phyloP scores from a whole-genome alignment of 1,140 invertebrate species.

The Drosophila subpulchrella region DNA sequence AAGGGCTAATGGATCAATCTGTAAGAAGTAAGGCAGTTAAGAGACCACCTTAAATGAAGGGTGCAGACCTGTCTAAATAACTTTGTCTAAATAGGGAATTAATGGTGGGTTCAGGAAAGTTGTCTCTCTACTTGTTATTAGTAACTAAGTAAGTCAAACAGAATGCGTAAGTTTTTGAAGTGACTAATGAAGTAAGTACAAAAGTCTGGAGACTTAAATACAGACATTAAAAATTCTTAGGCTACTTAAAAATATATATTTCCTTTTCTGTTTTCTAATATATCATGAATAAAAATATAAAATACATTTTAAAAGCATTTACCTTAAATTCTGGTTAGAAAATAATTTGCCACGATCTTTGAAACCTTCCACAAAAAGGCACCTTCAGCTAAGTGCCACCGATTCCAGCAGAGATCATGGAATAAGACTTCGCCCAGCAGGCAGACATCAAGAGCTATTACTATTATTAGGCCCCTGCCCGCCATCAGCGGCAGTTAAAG shows the following conservation, averaged over 20 bases:
- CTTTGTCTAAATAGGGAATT: background rate
- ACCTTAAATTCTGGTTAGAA: background rate
- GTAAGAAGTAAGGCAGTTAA: conserved; percentile 4
- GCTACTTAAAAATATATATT: background rate
- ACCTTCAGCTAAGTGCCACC: conserved; percentile 1
- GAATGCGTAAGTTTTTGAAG: background rate
- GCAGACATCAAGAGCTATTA: conserved; percentile 63
- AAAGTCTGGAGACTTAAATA: background rate
- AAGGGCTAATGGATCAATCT: conserved; percentile 53
- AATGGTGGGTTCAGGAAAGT: background rate
- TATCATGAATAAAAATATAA: background rate
- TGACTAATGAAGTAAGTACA: background rate
- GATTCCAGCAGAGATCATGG: conserved; percentile 1
- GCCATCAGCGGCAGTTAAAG: conserved; percentile 38
- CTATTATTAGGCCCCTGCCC: conserved; percentile 62
- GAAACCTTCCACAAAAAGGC: background rate
- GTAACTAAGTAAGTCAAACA: background rate
- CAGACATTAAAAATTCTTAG: background rate
- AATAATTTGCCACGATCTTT: background rate
- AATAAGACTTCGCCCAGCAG: conserved; percentile 30
- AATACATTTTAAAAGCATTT: background rate
- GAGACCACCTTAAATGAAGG: background rate
- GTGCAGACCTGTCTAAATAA: background rate
- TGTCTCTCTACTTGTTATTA: background rate
- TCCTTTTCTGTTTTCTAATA: too few relatives aligned